Percentiles rank a stretch among this genome's conserved stretches.
Evolutionary conservation across 2,888 invertebrate genomes (phyloP).

Genomic region (Temnothorax rugatulus): DNA sequence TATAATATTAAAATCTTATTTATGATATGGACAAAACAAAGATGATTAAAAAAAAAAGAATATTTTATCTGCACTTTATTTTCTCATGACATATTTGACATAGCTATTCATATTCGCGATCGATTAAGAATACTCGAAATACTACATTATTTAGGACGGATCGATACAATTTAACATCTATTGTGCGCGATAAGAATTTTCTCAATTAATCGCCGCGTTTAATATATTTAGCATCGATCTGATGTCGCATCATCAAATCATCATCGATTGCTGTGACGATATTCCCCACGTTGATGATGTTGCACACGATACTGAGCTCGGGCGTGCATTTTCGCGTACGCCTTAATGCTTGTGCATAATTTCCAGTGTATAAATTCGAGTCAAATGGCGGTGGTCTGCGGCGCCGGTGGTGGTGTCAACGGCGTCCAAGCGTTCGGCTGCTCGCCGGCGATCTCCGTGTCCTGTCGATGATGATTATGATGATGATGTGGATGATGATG

Average conservation of each 20-base stretch:
- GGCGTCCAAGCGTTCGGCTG: conserved; percentile 80
- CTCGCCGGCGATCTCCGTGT: conserved; percentile 67
- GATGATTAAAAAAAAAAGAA: neutral
- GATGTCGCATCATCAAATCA: neutral
- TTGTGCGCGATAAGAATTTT: conserved; percentile 3
- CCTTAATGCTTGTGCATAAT: neutral
- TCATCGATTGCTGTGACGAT: neutral
- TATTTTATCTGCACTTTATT: conserved; percentile 28
- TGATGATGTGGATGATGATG: conserved; percentile 76
- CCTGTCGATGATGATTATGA: conserved; percentile 68
- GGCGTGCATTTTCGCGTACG: neutral
- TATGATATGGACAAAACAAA: neutral
- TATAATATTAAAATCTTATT: neutral
- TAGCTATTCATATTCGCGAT: conserved; percentile 27
- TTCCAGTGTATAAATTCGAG: conserved; percentile 25
- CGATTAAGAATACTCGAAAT: conserved; percentile 28
- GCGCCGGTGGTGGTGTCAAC: conserved; percentile 82
- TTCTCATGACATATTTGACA: conserved; percentile 22
- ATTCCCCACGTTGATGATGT: neutral
- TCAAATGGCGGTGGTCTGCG: conserved; percentile 85
- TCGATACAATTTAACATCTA: conserved; percentile 20
- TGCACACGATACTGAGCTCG: neutral
- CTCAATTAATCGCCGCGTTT: neutral
- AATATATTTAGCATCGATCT: conserved; percentile 5
- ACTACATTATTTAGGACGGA: conserved; percentile 45